Evolutionary conservation across 2,888 invertebrate species (phyloP).

Genomic region (Cistogaster globosa): DNA sequence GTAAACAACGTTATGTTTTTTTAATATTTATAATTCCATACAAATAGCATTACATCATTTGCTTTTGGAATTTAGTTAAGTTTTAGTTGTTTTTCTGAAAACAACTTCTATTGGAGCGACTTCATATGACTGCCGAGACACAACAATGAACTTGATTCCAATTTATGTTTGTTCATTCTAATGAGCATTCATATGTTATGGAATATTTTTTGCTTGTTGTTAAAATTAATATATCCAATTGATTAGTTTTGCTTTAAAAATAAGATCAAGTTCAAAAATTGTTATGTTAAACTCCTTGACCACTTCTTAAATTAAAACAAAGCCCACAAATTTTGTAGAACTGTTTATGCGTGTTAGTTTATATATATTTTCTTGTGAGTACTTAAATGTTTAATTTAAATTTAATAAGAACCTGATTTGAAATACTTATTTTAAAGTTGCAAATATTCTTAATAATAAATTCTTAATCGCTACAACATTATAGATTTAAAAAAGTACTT

Average conservation of each 20-base stretch:
- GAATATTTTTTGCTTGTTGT: too few relatives aligned
- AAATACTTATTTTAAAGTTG: too few relatives aligned
- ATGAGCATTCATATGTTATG: background rate
- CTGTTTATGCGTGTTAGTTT: background rate
- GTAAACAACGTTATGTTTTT: conserved; percentile 58
- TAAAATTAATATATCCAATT: background rate
- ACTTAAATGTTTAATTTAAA: too few relatives aligned
- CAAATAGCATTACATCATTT: conserved; percentile 49
- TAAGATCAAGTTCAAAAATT: conserved; percentile 73
- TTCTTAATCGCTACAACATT: too few relatives aligned
- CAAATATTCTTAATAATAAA: too few relatives aligned
- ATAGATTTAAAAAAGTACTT: too few relatives aligned
- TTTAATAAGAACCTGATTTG: background rate
- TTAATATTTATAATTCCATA: conserved; percentile 38
- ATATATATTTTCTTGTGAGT: too few relatives aligned
- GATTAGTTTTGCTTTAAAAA: conserved; percentile 54
- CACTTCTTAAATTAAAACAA: conserved; percentile 61
- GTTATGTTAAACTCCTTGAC: conserved; percentile 72
- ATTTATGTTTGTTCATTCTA: conserved; percentile 21
- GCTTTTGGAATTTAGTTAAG: conserved; percentile 18
- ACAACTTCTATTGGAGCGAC: conserved; percentile 5
- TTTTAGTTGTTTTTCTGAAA: background rate
- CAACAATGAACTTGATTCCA: conserved; percentile 13
- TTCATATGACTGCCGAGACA: conserved; percentile 3
- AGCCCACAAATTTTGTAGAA: background rate